phyloP scores from a whole-genome alignment of 2,797 vertebrate species.

The Glyptemys insculpta region DNA sequence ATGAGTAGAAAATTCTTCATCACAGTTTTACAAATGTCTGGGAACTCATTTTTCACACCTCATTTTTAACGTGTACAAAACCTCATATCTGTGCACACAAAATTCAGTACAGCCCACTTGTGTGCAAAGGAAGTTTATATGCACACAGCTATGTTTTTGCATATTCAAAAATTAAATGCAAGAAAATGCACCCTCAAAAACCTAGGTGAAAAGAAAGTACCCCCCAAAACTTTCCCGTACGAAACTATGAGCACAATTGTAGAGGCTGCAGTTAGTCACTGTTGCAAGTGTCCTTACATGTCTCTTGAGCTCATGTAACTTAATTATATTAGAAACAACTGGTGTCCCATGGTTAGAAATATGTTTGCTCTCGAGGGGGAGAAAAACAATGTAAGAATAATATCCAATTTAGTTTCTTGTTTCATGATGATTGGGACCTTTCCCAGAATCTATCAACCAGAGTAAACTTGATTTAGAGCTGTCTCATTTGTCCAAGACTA shows the following conservation, averaged over 20 bases:
- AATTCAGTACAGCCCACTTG: neutral
- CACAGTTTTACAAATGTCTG: neutral
- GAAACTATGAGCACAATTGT: neutral
- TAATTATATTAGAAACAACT: neutral
- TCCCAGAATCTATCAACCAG: neutral
- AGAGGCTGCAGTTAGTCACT: neutral
- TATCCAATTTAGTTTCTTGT: neutral
- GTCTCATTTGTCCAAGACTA: neutral
- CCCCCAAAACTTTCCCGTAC: neutral
- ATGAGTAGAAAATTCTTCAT: neutral
- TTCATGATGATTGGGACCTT: neutral
- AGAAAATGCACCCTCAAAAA: neutral
- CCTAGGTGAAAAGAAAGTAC: neutral
- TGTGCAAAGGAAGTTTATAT: neutral
- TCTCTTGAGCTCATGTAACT: neutral
- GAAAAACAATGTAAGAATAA: rapidly evolving
- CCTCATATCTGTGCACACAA: neutral
- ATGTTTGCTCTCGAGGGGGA: neutral
- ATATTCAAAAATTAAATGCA: neutral
- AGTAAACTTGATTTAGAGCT: neutral
- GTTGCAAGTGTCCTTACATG: neutral
- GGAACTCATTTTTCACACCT: conserved; percentile 3
- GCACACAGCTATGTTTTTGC: neutral
- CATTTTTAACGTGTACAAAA: neutral
- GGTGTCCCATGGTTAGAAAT: neutral